These are phyloP conservation scores for Tringa solitaria DNA, from an alignment of 2,113 vertebrate species.

Conservation along the genomic window DNA sequence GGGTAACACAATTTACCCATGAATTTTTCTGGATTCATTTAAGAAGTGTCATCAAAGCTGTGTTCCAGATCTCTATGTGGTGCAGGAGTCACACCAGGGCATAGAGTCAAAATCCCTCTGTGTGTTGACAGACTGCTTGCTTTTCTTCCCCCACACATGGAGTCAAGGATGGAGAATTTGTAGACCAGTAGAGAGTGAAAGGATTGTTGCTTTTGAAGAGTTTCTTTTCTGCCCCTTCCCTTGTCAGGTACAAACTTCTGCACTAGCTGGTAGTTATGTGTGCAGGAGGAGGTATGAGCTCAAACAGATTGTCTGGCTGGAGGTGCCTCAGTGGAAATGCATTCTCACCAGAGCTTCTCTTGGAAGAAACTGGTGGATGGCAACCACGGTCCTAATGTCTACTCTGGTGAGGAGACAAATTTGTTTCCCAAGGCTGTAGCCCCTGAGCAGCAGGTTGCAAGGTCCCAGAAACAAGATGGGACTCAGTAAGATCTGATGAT, in stretches of 20 bases:
- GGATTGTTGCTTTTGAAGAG: not conserved
- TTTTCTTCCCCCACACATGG: not conserved
- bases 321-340: not conserved
- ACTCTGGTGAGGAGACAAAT: not conserved
- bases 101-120: not conserved
- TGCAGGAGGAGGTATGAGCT: not conserved
- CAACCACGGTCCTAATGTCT: not conserved
- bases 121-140: not conserved
- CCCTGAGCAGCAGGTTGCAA: not conserved
- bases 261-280: not conserved
- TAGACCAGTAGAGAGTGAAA: not conserved
- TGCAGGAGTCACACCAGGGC: not conserved
- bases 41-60: slow-evolving; percentile 2
- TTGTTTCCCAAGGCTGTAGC: not conserved
- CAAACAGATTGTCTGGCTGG: not conserved
- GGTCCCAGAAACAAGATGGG: not conserved
- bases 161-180: not conserved
- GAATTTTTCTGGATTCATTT: slow-evolving; percentile 13
- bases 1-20: not conserved
- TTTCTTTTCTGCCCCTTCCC: not conserved
- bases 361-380: not conserved
- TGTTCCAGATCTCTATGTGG: not conserved
- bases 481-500: not conserved
- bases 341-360: not conserved
- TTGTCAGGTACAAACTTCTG: not conserved